phyloP scores from a whole-genome alignment of 2,113 vertebrate genomes.

The Rhodinocichla rosea region DNA sequence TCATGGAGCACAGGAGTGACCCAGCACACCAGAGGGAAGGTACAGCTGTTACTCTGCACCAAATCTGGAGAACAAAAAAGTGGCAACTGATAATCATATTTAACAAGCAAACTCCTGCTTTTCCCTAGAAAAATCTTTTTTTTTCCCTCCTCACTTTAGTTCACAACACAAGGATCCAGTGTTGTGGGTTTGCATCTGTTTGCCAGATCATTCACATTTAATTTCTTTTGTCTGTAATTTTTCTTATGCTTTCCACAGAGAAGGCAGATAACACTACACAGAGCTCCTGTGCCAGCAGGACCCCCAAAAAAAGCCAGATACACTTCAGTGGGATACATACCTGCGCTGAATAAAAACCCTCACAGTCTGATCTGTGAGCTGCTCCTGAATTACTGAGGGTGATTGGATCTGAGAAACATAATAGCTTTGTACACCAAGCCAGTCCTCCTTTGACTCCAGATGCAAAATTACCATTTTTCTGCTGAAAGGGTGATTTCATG shows the following conservation, averaged over 20 bases:
- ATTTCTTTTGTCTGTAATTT: neutral
- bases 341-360: neutral
- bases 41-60: neutral
- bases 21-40: neutral
- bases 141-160: neutral
- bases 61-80: neutral
- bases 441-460: constrained; percentile 58
- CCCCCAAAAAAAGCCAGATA: neutral
- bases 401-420: constrained; percentile 48
- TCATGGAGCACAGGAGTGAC: neutral
- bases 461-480: constrained; percentile 61
- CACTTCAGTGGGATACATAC: neutral
- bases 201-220: neutral
- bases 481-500: constrained; percentile 68
- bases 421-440: constrained; percentile 45
- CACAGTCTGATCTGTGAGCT: neutral
- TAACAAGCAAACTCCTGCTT: neutral
- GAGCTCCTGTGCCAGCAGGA: neutral
- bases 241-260: neutral
- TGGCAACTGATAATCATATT: neutral
- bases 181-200: neutral
- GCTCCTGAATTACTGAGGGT: constrained; percentile 31
- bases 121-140: neutral
- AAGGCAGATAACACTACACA: neutral
- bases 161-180: neutral